Base-by-base conservation (phyloP, 2,888 invertebrate species). In the Dastarcus helophoroides region DNA sequence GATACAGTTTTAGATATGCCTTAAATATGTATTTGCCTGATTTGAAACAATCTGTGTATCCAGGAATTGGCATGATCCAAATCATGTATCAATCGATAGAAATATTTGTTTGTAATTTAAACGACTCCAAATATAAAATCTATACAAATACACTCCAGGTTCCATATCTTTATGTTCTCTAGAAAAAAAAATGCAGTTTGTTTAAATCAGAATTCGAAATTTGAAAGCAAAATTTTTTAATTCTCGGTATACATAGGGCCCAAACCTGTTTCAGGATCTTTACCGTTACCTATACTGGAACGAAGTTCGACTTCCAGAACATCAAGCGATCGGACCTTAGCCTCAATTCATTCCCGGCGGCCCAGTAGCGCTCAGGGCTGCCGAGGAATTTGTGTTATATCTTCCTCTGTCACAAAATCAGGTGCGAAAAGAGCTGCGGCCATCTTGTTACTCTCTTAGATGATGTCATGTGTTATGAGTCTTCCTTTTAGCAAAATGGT, bases 401-500 rank as follows among this genome's bases (percentile, higher is more conserved):
- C 81, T 56, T 76, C 80, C 55, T 84, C 84, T 61, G 77, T 85
- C 70, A 82, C 84, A n/a, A n/a, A n/a, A n/a, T n/a, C n/a, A 85
- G 85, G 85, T 84, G 84, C 84, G 76, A 85, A 85, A 67, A 79
- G 84, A 66, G 76, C 82, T 69, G 85, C 85, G 71, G 85, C 85
- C 80, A 84, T 86, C 80, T 84, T 86, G 81, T 80, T 86, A 71
- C 83, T 85, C 74, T 85, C 85, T 74, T 83, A n/a, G n/a, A n/a
- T n/a, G n/a, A n/a, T n/a, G n/a, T n/a, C n/a, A n/a, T n/a, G n/a
- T n/a, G n/a, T n/a, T n/a, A n/a, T n/a, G n/a, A n/a, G n/a, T n/a
- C n/a, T n/a, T n/a, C n/a, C n/a, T n/a, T n/a, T n/a, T n/a, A n/a
- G n/a, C n/a, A n/a, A n/a, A n/a, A n/a, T n/a, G n/a, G n/a, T n/a